Conservation (phyloP, 1,140 invertebrate genomes). For the Sesamia nonagrioides region DNA sequence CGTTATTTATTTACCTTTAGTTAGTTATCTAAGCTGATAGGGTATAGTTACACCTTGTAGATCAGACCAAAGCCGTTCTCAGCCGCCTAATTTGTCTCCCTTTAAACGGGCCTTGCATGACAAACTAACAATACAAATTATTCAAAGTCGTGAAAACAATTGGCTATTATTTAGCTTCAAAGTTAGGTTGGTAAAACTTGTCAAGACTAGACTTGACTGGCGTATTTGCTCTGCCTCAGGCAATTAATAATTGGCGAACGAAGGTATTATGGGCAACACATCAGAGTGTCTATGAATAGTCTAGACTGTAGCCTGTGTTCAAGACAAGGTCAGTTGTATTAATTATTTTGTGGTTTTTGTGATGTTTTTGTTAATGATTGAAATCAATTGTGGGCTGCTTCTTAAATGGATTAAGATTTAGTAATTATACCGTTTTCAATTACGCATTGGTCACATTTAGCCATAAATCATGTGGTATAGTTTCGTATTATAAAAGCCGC, state of each 20-base stretch:
- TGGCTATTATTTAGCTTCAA: background rate
- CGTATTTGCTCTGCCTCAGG: slow-evolving; percentile 3
- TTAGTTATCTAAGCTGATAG: too few relatives aligned
- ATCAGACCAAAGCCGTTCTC: background rate
- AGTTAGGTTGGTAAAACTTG: slow-evolving; percentile 13
- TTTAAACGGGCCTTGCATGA: background rate
- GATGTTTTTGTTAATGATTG: slow-evolving; percentile 13
- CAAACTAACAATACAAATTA: background rate
- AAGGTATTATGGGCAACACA: slow-evolving; percentile 17
- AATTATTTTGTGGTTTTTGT: slow-evolving; percentile 16
- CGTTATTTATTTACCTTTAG: too few relatives aligned
- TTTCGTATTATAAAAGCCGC: too few relatives aligned
- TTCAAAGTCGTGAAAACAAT: slow-evolving; percentile 16
- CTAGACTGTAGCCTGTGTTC: background rate
- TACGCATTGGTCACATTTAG: background rate
- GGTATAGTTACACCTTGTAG: background rate
- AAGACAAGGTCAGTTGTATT: slow-evolving; percentile 11
- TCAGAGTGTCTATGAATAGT: background rate
- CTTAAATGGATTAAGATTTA: background rate
- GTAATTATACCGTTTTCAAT: background rate
- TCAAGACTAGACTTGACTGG: background rate
- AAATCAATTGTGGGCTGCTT: slow-evolving; percentile 12
- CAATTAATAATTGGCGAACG: slow-evolving; percentile 12
- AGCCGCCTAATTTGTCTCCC: background rate
- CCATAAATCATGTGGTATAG: too few relatives aligned